Evolutionary conservation across 2,888 invertebrate genomes (phyloP).

Genomic region (Synanthedon tipuliformis): DNA sequence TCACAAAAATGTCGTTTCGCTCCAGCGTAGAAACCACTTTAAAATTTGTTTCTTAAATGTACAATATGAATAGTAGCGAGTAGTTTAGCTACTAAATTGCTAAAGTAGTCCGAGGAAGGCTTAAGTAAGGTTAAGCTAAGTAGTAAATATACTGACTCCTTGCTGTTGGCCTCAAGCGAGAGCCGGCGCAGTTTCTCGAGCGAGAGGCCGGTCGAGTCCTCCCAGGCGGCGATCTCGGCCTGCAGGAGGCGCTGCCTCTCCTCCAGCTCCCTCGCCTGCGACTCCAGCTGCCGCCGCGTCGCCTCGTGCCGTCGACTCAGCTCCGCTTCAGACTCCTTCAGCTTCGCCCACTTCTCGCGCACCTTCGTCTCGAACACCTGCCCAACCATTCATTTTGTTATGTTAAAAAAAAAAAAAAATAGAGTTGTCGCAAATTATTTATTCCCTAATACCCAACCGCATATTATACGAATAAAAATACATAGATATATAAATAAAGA

Average conservation of each 20-base stretch:
- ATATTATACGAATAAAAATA: too few relatives aligned
- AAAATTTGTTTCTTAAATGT: too few relatives aligned
- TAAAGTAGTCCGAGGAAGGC: too few relatives aligned
- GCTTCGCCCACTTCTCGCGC: constrained; percentile 93
- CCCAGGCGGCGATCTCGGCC: constrained; percentile 89
- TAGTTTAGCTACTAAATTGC: too few relatives aligned
- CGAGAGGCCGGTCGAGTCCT: constrained; percentile 88
- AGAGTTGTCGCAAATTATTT: too few relatives aligned
- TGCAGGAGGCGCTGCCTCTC: constrained; percentile 89
- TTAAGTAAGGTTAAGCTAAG: too few relatives aligned
- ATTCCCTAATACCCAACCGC: too few relatives aligned
- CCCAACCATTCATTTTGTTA: background rate
- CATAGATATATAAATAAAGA: too few relatives aligned
- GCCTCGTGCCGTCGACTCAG: constrained; percentile 90
- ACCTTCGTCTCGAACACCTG: constrained; percentile 97
- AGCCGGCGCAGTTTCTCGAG: constrained; percentile 89
- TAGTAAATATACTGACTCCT: constrained; percentile 74
- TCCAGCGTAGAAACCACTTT: too few relatives aligned
- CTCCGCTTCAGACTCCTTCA: constrained; percentile 95
- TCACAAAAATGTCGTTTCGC: too few relatives aligned
- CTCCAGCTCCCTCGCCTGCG: constrained; percentile 91
- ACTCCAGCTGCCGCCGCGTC: constrained; percentile 79
- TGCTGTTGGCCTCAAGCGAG: constrained; percentile 90
- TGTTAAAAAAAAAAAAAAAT: too few relatives aligned
- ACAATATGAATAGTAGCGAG: too few relatives aligned